A percentile compares a stretch with the other conserved stretches of the same genome.
These are phyloP conservation scores for Tinea pellionella DNA, from an alignment of 2,888 invertebrate genomes.

Conservation along the genomic window DNA sequence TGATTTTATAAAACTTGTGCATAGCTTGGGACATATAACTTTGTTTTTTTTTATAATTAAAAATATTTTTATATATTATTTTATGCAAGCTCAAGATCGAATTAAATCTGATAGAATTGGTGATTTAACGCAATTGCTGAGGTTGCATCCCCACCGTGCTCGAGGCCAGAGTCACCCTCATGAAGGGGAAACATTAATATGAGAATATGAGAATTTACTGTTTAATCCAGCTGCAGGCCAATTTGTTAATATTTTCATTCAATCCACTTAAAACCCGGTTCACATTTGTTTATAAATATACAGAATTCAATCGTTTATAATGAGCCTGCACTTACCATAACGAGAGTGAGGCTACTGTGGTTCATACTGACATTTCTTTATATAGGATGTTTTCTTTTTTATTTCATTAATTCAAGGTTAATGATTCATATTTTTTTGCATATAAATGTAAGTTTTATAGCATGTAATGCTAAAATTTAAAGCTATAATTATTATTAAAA, in stretches of 20 bases:
- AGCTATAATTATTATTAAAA: background rate
- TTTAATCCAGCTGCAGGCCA: constrained; percentile 65
- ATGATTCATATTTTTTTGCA: no score
- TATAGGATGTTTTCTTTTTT: no score
- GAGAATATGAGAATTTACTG: constrained; percentile 69
- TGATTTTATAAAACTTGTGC: no score
- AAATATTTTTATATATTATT: background rate
- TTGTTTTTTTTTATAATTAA: background rate
- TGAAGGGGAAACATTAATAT: constrained; percentile 62
- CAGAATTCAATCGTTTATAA: constrained; percentile 4
- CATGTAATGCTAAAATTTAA: background rate
- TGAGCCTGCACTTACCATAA: background rate
- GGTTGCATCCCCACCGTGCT: constrained; percentile 54
- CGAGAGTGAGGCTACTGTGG: background rate
- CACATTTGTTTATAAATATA: background rate
- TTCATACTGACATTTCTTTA: background rate
- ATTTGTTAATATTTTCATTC: constrained; percentile 68
- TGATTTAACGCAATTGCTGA: constrained; percentile 66
- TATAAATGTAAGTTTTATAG: no score
- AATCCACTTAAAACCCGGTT: constrained; percentile 60
- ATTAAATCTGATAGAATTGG: constrained; percentile 58
- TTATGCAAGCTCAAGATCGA: constrained; percentile 11
- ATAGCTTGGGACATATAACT: background rate
- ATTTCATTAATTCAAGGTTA: no score
- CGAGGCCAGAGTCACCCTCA: constrained; percentile 50